Base-by-base conservation (phyloP, 64 coral and sea anemone genomes). In the Actinia equina region DNA sequence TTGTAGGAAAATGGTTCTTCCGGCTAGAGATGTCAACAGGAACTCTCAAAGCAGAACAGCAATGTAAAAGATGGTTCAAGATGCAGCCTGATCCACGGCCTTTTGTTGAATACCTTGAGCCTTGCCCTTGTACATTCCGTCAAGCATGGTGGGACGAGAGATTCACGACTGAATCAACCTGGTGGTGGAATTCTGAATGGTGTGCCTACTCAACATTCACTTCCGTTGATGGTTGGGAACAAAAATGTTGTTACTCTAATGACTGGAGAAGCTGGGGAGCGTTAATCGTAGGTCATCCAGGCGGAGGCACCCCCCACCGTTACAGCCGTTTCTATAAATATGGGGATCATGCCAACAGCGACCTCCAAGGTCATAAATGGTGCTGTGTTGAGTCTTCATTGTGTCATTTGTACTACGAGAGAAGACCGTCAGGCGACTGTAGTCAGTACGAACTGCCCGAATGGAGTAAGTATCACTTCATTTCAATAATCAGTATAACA, bases 231-330 rank as follows among this genome's bases (percentile, higher is more conserved):
- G 46, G 87, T 20, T 89, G 88, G 88, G 78, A n/a, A 23, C 88
- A 89, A 44, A 52, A 46, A 42, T 89, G 88, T 67, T 89, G 88
- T 27, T 89, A 89, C 52, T 89, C 88, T 2, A 44, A 63, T 17
- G 22, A 89, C 56, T 70, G 57, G 18, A 43, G 45, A 44, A 82
- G 59, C 5, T 27, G 63, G 78, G 78, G 88, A 22, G 59, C 88
- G 11, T 42, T 89, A 59, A 43, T 89, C 83, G 79, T 89, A 14
- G 88, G 80, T 25, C 79, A 63, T 69, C 79, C 88, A 2, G 80
- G 64, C 3, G 88, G 88, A 53, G 88, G 88, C 5, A 16, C 12
- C 0, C 52, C 77, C 5, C 53, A 60, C 17, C 82, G 57, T 63
- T 82, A 89, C 10, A 63, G 20, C 17, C 61, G 19, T 9, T 12